Base-by-base conservation (phyloP, 1,140 invertebrate genomes). In the Lasioglossum albipes region DNA sequence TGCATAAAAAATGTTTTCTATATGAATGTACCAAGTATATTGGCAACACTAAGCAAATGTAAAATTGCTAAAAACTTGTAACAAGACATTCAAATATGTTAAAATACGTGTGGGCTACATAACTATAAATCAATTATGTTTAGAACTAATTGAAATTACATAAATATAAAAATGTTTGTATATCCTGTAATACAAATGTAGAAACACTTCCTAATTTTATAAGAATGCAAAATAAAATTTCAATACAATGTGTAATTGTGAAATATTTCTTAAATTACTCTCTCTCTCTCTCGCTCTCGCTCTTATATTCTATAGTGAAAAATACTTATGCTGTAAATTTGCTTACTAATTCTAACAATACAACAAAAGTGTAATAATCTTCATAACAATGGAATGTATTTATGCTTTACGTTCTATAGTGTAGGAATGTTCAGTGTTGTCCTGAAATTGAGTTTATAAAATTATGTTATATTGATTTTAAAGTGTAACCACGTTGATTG, bases 401-500 rank as follows among this genome's bases (percentile, higher is more conserved):
- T 86, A 88, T 76, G 76, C 85, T 86, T 84, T 90, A 90, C 69
- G 84, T 84, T 89, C 85, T 88, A 90, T 75, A 85, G 81, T 84
- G 80, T 89, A 87, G 91, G 91, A 92, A 92, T 92, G 91, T 91
- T 89, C 68, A 76, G 87, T 87, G 81, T 88, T 89, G 88, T 91
- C 89, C 88, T 90, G 85, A 87, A 88, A 83, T 88, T 70, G 71
- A 78, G 84, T 82, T 84, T 73, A 87, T 81, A 84, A 84, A 81
- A 83, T 81, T 82, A 85, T 75, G 64, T 73, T 65, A 61, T 87
- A 66, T 84, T 66, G 82, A 89, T 87, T 85, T 87, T 84, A 86
- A 80, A 88, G 85, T 91, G 91, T 92, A 92, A 92, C 91, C 91
- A 91, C 91, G 91, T 89, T 91, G 90, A 92, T 91, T 92, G 90